phyloP scores from a whole-genome alignment of 2,113 vertebrate species.

The Accipiter virgatus region DNA sequence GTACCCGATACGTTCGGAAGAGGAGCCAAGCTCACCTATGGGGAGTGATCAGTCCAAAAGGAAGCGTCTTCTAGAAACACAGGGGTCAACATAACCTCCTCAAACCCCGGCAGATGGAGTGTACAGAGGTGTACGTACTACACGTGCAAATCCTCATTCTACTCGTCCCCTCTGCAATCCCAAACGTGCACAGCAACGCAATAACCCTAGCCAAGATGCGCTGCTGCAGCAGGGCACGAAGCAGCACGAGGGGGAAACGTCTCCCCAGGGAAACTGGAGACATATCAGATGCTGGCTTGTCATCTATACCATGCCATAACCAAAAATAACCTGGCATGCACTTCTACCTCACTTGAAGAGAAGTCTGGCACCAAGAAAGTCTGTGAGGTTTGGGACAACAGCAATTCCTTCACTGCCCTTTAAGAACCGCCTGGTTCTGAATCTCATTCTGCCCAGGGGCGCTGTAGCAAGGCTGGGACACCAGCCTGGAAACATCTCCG shows the following conservation, averaged over 20 bases:
- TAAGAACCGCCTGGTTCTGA: not conserved
- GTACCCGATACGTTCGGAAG: not conserved
- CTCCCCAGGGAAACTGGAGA: not conserved
- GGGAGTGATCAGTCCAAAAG: not conserved
- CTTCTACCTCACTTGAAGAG: not conserved
- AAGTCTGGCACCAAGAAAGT: not conserved
- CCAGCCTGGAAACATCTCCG: not conserved
- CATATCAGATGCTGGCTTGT: not conserved
- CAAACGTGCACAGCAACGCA: not conserved
- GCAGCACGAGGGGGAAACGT: rapidly evolving
- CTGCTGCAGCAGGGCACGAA: not conserved
- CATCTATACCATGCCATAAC: not conserved
- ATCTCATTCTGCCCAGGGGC: not conserved
- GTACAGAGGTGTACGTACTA: not conserved
- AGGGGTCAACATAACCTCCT: not conserved
- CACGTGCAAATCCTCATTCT: not conserved
- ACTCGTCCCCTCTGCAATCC: not conserved
- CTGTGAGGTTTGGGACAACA: not conserved
- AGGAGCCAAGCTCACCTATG: not conserved
- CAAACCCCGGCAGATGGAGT: rapidly evolving
- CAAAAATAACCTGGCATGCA: not conserved
- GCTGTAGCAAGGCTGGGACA: not conserved
- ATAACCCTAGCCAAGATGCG: not conserved
- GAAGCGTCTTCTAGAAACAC: not conserved
- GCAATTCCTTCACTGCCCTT: not conserved